These are phyloP conservation scores for Lycocorax pyrrhopterus DNA, from an alignment of 2,113 vertebrate genomes.

Conservation along the genomic window DNA sequence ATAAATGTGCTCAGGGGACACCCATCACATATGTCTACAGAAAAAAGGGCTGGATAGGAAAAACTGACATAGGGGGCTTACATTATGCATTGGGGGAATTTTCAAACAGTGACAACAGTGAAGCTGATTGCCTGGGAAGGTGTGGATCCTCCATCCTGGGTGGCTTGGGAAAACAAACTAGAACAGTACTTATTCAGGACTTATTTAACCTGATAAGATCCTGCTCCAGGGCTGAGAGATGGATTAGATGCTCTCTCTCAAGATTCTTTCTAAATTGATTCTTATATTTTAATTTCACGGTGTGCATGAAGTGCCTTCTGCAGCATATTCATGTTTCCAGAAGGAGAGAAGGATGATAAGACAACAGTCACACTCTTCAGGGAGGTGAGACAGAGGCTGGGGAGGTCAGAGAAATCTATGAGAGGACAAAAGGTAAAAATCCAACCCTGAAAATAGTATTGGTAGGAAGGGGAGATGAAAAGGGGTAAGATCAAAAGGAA, in stretches of 20 bases:
- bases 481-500: background rate
- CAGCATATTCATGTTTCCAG: background rate
- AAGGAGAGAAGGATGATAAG: background rate
- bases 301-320: background rate
- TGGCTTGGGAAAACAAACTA: background rate
- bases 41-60: background rate
- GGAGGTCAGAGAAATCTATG: background rate
- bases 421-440: background rate
- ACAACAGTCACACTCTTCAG: fast-evolving
- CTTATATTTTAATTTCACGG: background rate
- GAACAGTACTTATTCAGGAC: background rate
- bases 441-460: background rate
- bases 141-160: background rate
- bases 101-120: background rate
- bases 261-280: background rate
- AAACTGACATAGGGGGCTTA: background rate
- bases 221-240: background rate
- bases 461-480: background rate
- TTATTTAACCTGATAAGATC: background rate
- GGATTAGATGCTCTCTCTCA: background rate
- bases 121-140: background rate
- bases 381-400: background rate
- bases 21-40: background rate
- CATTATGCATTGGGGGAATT: background rate
- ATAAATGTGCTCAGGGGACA: background rate